Evolutionary conservation across 2,797 vertebrate genomes (phyloP).

Genomic region (Poecilia velifera): DNA sequence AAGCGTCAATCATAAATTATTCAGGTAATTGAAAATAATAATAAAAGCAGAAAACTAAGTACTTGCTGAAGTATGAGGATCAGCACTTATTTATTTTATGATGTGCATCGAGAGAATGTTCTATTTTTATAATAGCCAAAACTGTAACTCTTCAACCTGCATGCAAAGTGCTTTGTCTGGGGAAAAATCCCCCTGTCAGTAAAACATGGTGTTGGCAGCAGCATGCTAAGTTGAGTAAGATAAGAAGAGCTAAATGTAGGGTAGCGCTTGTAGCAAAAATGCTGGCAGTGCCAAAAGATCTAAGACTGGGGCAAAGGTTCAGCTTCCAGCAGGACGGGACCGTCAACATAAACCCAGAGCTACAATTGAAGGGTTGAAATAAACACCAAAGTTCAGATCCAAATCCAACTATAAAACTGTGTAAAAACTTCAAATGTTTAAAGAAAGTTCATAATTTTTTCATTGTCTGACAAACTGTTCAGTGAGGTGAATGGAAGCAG

Average conservation of each 20-base stretch:
- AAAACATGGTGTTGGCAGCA: background rate
- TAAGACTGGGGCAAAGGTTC: background rate
- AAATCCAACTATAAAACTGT: background rate
- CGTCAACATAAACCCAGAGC: background rate
- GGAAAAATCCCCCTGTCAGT: background rate
- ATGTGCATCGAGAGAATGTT: too few relatives aligned
- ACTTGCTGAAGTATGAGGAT: background rate
- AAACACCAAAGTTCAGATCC: background rate
- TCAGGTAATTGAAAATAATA: background rate
- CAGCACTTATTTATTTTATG: background rate
- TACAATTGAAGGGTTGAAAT: background rate
- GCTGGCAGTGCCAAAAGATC: background rate
- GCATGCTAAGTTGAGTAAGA: background rate
- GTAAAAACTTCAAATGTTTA: background rate
- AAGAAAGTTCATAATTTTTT: background rate
- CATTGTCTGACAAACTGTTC: background rate
- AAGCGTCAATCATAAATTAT: background rate
- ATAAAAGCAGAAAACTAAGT: background rate
- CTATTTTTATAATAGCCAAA: background rate
- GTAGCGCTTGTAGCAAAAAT: background rate
- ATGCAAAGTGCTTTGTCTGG: background rate
- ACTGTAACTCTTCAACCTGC: background rate
- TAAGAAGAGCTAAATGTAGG: background rate
- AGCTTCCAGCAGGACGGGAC: background rate
- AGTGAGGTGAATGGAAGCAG: background rate